These are phyloP conservation scores for Ormyrus labotus DNA, from an alignment of 2,888 invertebrate species.

Conservation along the genomic window DNA sequence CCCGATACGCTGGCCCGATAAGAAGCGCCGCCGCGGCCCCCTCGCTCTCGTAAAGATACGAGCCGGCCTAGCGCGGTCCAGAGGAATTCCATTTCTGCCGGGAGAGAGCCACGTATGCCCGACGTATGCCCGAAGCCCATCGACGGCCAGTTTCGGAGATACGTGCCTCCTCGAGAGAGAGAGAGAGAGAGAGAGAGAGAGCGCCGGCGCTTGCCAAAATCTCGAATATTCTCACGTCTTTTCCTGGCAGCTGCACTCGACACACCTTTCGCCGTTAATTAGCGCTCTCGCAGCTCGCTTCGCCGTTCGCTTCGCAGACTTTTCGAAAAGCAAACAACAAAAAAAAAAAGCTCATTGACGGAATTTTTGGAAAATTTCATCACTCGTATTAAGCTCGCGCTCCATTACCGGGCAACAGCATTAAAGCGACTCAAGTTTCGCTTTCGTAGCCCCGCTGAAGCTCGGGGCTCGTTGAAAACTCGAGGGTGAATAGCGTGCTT, in stretches of 20 bases:
- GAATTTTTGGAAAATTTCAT: constrained; percentile 12
- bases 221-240: constrained; percentile 28
- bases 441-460: not conserved
- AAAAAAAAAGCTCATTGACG: not conserved
- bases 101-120: no score
- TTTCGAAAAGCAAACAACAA: not conserved
- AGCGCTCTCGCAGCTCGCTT: not conserved
- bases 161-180: no score
- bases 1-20: constrained; percentile 61
- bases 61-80: constrained; percentile 49
- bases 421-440: constrained; percentile 57
- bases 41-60: constrained; percentile 66
- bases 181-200: no score
- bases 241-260: not conserved
- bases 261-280: not conserved
- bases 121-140: no score
- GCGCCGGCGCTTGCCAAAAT: not conserved
- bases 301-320: not conserved
- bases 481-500: constrained; percentile 62
- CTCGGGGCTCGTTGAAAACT: constrained; percentile 59
- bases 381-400: not conserved
- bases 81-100: no score
- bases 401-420: constrained; percentile 26
- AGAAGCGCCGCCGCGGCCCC: constrained; percentile 10
- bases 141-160: no score